phyloP scores from a whole-genome alignment of 2,888 invertebrate genomes.

The Stenoptilia bipunctidactyla region DNA sequence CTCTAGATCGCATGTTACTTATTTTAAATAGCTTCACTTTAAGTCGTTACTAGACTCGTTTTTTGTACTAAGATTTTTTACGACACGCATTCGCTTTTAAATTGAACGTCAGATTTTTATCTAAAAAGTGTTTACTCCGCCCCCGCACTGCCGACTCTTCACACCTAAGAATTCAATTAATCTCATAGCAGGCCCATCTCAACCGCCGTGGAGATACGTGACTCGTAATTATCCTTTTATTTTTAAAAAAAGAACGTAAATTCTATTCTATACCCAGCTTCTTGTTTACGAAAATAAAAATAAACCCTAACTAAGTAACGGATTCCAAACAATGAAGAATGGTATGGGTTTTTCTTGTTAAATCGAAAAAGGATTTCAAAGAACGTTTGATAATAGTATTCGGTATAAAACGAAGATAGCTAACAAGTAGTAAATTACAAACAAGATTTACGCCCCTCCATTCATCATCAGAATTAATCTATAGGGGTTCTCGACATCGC shows the following conservation, averaged over 20 bases:
- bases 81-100: conserved; percentile 1
- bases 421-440: conserved; percentile 48
- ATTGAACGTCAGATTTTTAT: conserved; percentile 10
- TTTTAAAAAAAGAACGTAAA: conserved; percentile 30
- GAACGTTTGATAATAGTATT: background rate
- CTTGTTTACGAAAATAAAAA: conserved; percentile 32
- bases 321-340: conserved; percentile 40
- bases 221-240: conserved; percentile 63
- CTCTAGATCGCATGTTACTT: too few relatives aligned
- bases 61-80: conserved; percentile 6
- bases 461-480: conserved; percentile 60
- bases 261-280: conserved; percentile 25
- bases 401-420: conserved; percentile 20
- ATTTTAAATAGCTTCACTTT: too few relatives aligned
- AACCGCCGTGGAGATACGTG: conserved; percentile 50
- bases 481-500: conserved; percentile 32
- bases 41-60: too few relatives aligned
- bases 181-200: conserved; percentile 42
- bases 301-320: conserved; percentile 32
- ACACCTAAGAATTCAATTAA: conserved; percentile 69
- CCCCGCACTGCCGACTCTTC: conserved; percentile 34
- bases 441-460: conserved; percentile 46
- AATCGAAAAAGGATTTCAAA: conserved; percentile 18
- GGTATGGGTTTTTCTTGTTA: conserved; percentile 27
- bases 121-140: conserved; percentile 31